Base-by-base conservation (phyloP, 1,140 invertebrate genomes). In the Aphaenogaster rudis region DNA sequence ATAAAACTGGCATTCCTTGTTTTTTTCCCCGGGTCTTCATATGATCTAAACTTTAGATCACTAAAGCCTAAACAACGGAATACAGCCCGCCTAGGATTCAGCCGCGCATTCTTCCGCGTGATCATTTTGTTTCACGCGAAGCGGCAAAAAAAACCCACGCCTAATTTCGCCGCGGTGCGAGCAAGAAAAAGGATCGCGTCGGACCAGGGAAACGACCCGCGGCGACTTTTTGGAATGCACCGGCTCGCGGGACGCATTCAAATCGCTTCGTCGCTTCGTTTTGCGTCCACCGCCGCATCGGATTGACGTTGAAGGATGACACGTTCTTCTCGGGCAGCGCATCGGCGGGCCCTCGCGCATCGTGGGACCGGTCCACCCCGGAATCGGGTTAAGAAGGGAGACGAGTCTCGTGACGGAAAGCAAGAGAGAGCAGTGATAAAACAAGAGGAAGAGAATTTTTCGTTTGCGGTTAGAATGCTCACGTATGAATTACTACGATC, bases 291-390 rank as follows among this genome's bases (percentile, higher is more conserved):
- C 63, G 54, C 59, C 88, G 76, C 67, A 57, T 33, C 28, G 76
- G 89, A 90, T 91, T 91, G 89, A 91, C 89, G 63, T 91, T 91
- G 89, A 91, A 82, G 89, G 86, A 91, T 91, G 89, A 91, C 89
- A 80, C 89, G 89, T 61, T 90, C 88, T 77, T 85, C 64, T 54
- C 15, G 42, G 48, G 48, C 76, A 36, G n/a, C 54, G 87, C 72
- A 66, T 86, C 76, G 42, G 57, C 42, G 69, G 21, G 13, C 67
- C 80, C 50, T 63, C 54, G 66, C 79, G 79, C 71, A 90, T 91
- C 88, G 72, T 88, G 84, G 52, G 71, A 84, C 59, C 85, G 33
- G 66, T 84, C 71, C 50, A 67, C 93, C 21, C 8, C 42, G 94
- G 94, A 94, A 95, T 95, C 94, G 69, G 52, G 15, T 48, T 13